Base-by-base conservation (phyloP, 2,797 vertebrate species). In the Allobates femoralis region DNA sequence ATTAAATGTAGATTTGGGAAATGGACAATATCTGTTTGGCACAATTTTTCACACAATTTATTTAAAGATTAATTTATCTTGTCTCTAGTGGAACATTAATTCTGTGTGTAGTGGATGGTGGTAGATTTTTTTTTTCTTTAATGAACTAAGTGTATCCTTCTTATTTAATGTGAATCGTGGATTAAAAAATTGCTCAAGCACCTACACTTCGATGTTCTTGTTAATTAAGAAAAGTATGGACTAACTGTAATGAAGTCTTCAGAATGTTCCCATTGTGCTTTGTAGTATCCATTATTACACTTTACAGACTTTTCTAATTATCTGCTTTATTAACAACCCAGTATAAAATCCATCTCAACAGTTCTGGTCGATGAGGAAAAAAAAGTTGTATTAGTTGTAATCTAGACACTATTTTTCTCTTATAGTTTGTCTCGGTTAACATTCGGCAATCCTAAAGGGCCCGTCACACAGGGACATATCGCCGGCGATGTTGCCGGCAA, bases 301-400 rank as follows among this genome's bases (percentile, higher is more conserved):
- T 73, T 34, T 73, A 73, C 34, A 46, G 78, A 80, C 78, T 80
- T 64, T 80, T 80, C 78, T 37, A 80, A 80, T 80, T 62, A 32
- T 19, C 30, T 79, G 28, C 58, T 62, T 80, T 62, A 80, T 37
- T 37, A 66, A 14, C 58, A 55, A 58, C 34, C 46, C 21, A 41
- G 46, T 41, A 73, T 46, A 34, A 73, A 73, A 71, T 71, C 34
- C 67, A n/a, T 23, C 34, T 71, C 1, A 71, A 34, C 34, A 41
- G 19, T 15, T 73, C 14, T 46, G 69, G 34, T 69, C 3, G n/a
- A 18, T 28, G 19, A 32, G 19, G 30, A 34, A 21, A 34, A 19
- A 32, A 69, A 34, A 8, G 21, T 16, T 18, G 8, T 21, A 23
- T 37, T 46, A n/a, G 21, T 46, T 73, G 32, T 69, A 21, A 37